Conservation (phyloP, 2,888 invertebrate species). For the Cataglyphis rosenhaueri region DNA sequence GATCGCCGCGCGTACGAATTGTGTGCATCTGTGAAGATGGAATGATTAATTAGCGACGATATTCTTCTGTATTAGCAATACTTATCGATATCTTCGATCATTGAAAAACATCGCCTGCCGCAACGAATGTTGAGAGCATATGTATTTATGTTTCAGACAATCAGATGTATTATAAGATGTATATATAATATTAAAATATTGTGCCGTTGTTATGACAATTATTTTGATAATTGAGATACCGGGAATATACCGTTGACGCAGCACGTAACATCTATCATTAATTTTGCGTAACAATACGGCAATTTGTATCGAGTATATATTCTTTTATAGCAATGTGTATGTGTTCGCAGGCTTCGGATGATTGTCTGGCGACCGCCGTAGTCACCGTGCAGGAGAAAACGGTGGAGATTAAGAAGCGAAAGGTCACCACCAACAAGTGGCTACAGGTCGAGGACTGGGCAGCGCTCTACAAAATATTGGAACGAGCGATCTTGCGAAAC, state of each 20-base stretch:
- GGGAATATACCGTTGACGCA: neutral
- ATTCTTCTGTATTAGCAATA: neutral
- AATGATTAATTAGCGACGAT: conserved; percentile 49
- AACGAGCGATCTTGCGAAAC: conserved; percentile 76
- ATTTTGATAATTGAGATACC: neutral
- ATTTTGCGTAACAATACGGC: neutral
- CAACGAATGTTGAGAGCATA: neutral
- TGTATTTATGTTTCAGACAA: neutral
- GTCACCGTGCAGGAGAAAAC: conserved; percentile 79
- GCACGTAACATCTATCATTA: neutral
- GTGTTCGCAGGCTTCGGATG: conserved; percentile 73
- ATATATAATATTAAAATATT: neutral
- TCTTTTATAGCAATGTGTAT: neutral
- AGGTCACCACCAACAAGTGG: conserved; percentile 79
- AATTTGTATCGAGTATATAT: neutral
- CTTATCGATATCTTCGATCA: neutral
- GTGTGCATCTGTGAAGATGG: conserved; percentile 9
- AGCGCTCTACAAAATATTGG: conserved; percentile 76
- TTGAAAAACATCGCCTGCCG: neutral
- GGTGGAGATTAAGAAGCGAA: conserved; percentile 75
- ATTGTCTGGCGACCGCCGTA: conserved; percentile 77
- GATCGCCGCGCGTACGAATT: neutral
- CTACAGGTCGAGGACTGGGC: conserved; percentile 79
- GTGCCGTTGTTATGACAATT: neutral
- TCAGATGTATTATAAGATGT: neutral